These are phyloP conservation scores for Thalassarche chlororhynchos DNA, from an alignment of 2,113 vertebrate genomes.

Conservation along the genomic window DNA sequence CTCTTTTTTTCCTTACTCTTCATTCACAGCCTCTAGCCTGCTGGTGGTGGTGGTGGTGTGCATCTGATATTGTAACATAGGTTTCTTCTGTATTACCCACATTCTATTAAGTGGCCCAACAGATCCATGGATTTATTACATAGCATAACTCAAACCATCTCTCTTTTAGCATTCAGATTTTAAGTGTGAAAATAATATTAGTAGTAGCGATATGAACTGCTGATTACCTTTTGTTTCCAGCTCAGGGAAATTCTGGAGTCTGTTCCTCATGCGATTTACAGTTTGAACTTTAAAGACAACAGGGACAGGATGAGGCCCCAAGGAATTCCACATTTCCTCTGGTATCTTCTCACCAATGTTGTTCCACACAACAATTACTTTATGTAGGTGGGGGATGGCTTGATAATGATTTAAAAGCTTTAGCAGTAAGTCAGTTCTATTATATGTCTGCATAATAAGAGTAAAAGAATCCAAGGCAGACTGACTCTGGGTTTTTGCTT, in stretches of 20 bases:
- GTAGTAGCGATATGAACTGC: not conserved
- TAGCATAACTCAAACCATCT: not conserved
- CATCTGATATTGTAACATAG: not conserved
- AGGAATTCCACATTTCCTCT: conserved; percentile 84
- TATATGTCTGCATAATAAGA: conserved; percentile 92
- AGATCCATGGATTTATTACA: not conserved
- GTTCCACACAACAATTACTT: conserved; percentile 93
- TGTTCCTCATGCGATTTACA: conserved; percentile 89
- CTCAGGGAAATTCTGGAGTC: conserved; percentile 89
- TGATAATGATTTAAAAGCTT: conserved; percentile 95
- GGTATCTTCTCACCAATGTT: conserved; percentile 87
- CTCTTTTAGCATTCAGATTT: not conserved
- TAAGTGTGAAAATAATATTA: not conserved
- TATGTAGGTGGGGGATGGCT: conserved; percentile 85
- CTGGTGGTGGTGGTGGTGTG: not conserved
- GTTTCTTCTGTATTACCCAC: not conserved
- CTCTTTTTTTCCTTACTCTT: not conserved
- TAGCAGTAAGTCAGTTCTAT: conserved; percentile 90
- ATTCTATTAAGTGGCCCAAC: not conserved
- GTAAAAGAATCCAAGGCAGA: conserved; percentile 80
- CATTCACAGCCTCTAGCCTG: not conserved
- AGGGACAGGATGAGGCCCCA: conserved; percentile 90
- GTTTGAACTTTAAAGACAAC: conserved; percentile 90
- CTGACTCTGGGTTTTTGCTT: conserved; percentile 62
- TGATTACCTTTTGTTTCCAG: conserved; percentile 86